Percentiles rank a stretch among this genome's conserved stretches.
phyloP scores from a whole-genome alignment of 2,888 invertebrate species.

The Tyria jacobaeae region DNA sequence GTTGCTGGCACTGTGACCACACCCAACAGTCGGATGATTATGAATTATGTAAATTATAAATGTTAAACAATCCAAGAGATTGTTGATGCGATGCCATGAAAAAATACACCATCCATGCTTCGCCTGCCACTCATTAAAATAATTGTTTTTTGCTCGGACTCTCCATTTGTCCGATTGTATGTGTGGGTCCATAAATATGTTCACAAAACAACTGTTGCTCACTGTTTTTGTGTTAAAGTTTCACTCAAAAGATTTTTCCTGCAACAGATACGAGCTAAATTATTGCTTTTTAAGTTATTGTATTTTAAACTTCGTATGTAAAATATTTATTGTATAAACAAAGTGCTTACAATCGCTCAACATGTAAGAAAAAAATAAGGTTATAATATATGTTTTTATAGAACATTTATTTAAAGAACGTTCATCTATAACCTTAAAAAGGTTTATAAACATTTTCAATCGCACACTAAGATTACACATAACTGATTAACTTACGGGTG shows the following conservation, averaged over 20 bases:
- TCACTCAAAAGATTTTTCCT: not conserved
- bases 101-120: conserved; percentile 76
- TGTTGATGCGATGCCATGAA: conserved; percentile 73
- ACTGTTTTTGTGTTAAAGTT: not conserved
- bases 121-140: conserved; percentile 75
- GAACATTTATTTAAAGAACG: not conserved
- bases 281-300: too few relatives aligned
- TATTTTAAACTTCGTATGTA: not conserved
- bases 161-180: conserved; percentile 49
- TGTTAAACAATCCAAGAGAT: conserved; percentile 80
- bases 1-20: conserved; percentile 57
- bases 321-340: too few relatives aligned
- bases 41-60: conserved; percentile 84
- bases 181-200: conserved; percentile 25
- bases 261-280: not conserved
- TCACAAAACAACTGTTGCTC: conserved; percentile 5
- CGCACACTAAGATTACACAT: conserved; percentile 72
- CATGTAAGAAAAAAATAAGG: too few relatives aligned
- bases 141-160: conserved; percentile 72
- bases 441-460: conserved; percentile 47
- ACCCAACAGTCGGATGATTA: conserved; percentile 65
- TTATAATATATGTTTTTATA: too few relatives aligned
- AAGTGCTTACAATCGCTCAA: too few relatives aligned
- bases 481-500: too few relatives aligned
- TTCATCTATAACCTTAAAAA: conserved; percentile 30